Evolutionary conservation across 2,888 invertebrate species (phyloP), one percentile per base, ranked within the genome.

Genomic region (Geotrupes spiniger): DNA sequence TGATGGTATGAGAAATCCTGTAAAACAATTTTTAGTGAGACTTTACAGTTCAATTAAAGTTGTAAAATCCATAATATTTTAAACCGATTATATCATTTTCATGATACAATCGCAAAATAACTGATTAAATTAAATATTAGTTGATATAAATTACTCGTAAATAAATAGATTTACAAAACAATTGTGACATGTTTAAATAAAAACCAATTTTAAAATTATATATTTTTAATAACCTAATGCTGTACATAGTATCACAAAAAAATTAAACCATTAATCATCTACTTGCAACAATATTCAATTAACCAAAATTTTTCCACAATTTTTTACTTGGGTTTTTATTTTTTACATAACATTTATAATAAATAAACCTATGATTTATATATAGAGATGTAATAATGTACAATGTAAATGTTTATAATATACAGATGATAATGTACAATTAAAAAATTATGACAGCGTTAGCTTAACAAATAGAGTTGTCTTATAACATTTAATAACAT

Each of bases 211-310:
- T 27, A 43, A 42, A 17, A 33, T 26, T 36, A 29, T 26, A 36
- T 43, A 14, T 33, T 42, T 11, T 15, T 29, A 10, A 31, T 16
- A 49, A 43, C 43, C 43, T 49, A 49, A 49, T 26, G 33, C 49
- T 49, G 49, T 49, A 43, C 49, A 49, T 43, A 49, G 49, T 49
- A 49, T 49, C 49, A 49, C 49, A 49, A 49, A 49, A n/a, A 41
- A 46, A 44, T 27, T 25, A 12, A 31, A 37, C 37, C 27, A 44
- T 36, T 36, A 44, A 36, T 36, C 25, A 15, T 43, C 36, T 21
- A 31, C 15, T 33, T 42, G 14, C 10, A 11, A 36, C 6, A 36
- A 37, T 37, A 37, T 28, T 25, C 15, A 12, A 37, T 37, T 29
- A 43, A 44, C 37, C 37, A 36, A 37, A 49, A 33, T 49, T 48